phyloP scores from a whole-genome alignment of 2,797 vertebrate species.

The Podarcis lilfordi region DNA sequence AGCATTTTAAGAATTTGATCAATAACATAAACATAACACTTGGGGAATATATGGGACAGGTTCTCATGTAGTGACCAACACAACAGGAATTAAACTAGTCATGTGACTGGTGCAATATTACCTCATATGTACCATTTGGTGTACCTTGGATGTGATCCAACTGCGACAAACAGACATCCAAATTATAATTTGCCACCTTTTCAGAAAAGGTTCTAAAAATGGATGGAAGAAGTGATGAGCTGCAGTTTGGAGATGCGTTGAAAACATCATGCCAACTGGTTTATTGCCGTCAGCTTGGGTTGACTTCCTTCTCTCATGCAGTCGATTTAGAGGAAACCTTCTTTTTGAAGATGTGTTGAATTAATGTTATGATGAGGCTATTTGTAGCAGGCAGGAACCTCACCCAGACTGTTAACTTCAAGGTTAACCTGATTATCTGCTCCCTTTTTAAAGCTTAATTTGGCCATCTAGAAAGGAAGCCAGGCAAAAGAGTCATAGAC shows the following conservation, averaged over 20 bases:
- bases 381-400: background rate
- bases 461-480: accelerated
- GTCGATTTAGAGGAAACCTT: background rate
- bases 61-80: background rate
- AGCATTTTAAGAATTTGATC: background rate
- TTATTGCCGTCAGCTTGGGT: background rate
- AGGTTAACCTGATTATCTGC: background rate
- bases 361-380: background rate
- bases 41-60: background rate
- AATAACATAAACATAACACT: background rate
- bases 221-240: background rate
- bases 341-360: background rate
- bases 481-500: background rate
- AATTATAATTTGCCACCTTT: background rate
- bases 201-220: background rate
- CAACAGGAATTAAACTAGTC: background rate
- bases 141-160: background rate
- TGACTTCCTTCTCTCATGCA: background rate
- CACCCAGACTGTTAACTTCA: background rate
- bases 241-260: background rate
- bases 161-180: background rate
- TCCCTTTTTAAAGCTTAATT: background rate
- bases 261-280: background rate
- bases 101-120: background rate
- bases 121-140: background rate